Base-by-base conservation (phyloP, 1,140 invertebrate species). In the Drosophila serrata region DNA sequence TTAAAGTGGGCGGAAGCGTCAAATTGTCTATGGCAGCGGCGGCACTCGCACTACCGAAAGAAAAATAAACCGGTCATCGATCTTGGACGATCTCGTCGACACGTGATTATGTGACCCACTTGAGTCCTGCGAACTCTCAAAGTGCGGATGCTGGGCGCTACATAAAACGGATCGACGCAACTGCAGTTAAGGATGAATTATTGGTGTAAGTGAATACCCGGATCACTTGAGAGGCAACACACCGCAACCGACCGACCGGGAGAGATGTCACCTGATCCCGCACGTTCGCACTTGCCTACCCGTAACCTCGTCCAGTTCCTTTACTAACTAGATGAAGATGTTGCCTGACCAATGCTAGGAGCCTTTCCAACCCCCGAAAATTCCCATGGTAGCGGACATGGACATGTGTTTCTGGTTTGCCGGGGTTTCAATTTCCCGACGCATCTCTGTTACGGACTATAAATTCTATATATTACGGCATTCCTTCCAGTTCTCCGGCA, bases 121-220 rank as follows among this genome's bases (percentile, higher is more conserved):
- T 79, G 81, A 90, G 74, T 69, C 62, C 59, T 65, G 53, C 11
- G 37, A 31, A 46, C 75, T 69, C 72, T 55, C 84, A 24, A 46
- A 22, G 49, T 56, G 51, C 43, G 58, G 72, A 68, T 76, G 19
- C 27, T 24, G 40, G 63, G 70, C 75, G 63, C 62, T 75, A 67
- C 73, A 84, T 84, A 75, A 81, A 90, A 90, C 78, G 85, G 81
- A 53, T 90, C 70, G 82, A 67, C 86, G 85, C 85, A 73, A 90
- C 57, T 88, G 55, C 67, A 90, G 70, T 90, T 90, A 72, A 90
- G 85, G 74, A 90, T 90, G 86, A 90, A 82, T 90, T 90, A 90
- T 90, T 90, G 75, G 87, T 81, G 68, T 82, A 82, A 86, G 69
- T 79, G 53, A 65, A 81, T 69, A 80, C 81, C 68, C 48, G 75